A percentile compares a stretch with the other conserved stretches of the same genome.
Conservation (phyloP, 1,140 invertebrate species). For the Pogonognathellus flavescens region DNA sequence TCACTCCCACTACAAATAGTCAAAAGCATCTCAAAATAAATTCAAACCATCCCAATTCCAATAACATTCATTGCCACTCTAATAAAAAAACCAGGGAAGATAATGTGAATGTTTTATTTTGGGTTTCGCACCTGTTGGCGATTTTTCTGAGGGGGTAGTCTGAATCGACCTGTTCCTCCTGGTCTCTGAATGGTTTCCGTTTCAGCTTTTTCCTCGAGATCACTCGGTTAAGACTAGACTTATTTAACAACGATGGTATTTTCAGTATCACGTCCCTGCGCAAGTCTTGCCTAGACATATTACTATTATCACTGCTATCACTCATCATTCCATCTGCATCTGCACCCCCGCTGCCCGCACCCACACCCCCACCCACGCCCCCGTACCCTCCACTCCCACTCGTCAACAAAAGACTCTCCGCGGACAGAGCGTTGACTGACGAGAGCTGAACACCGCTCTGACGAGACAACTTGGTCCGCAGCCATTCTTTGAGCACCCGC, state of each 20-base stretch:
- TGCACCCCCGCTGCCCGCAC: no score
- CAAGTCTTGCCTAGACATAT: slow-evolving; percentile 53
- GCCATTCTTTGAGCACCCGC: slow-evolving; percentile 63
- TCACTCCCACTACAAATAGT: not conserved
- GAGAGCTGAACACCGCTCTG: slow-evolving; percentile 14
- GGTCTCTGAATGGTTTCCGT: slow-evolving; percentile 38
- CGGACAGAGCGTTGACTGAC: not conserved
- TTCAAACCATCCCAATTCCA: not conserved
- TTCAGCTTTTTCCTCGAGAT: slow-evolving; percentile 62
- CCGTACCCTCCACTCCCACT: not conserved
- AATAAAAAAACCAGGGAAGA: no score
- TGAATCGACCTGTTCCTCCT: not conserved
- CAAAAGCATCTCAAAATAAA: not conserved
- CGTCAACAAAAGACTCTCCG: not conserved
- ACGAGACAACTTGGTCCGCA: slow-evolving; percentile 59
- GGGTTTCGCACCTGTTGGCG: not conserved
- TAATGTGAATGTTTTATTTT: not conserved
- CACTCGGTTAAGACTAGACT: slow-evolving; percentile 63
- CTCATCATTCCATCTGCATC: slow-evolving; percentile 2
- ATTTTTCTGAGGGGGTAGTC: slow-evolving; percentile 10
- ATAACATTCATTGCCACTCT: not conserved
- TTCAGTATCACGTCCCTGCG: slow-evolving; percentile 77
- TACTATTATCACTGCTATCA: slow-evolving; percentile 63
- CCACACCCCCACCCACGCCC: no score
- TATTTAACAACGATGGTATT: slow-evolving; percentile 84